These are phyloP conservation scores for Digitonthophagus gazella DNA, from an alignment of 2,888 invertebrate genomes.

Conservation along the genomic window DNA sequence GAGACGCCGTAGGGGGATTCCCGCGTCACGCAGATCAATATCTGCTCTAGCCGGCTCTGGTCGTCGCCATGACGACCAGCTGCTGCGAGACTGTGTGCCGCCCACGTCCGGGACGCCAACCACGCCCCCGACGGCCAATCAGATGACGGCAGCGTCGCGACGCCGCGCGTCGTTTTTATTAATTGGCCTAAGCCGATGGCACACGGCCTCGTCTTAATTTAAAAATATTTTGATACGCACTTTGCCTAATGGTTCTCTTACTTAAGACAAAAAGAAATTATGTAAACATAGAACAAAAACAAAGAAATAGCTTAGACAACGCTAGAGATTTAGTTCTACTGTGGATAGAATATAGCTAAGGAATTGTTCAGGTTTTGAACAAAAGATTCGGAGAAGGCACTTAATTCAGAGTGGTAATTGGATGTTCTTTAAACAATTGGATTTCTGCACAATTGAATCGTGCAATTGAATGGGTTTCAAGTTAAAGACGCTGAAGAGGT, in stretches of 20 bases:
- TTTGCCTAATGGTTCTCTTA: background rate
- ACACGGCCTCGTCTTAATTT: background rate
- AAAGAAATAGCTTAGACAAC: no score
- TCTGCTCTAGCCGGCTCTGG: constrained; percentile 44
- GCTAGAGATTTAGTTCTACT: background rate
- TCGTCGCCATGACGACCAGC: constrained; percentile 60
- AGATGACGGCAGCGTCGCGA: constrained; percentile 44
- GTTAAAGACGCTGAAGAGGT: background rate
- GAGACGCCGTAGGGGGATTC: constrained; percentile 37
- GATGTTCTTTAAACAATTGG: background rate
- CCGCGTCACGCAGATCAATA: constrained; percentile 50
- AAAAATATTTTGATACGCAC: background rate
- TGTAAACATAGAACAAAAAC: no score
- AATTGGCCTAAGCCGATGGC: constrained; percentile 5
- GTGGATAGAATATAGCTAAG: background rate
- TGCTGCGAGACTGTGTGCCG: constrained; percentile 64
- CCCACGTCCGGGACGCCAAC: constrained; percentile 54
- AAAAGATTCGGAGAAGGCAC: background rate
- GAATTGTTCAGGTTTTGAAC: background rate
- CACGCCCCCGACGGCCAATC: constrained; percentile 38
- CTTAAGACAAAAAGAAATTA: no score
- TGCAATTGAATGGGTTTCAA: background rate
- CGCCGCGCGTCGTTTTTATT: constrained; percentile 8
- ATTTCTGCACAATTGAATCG: background rate
- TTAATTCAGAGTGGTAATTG: background rate